phyloP scores from a whole-genome alignment of 2,888 invertebrate genomes.

The Alentia gelatinosa region DNA sequence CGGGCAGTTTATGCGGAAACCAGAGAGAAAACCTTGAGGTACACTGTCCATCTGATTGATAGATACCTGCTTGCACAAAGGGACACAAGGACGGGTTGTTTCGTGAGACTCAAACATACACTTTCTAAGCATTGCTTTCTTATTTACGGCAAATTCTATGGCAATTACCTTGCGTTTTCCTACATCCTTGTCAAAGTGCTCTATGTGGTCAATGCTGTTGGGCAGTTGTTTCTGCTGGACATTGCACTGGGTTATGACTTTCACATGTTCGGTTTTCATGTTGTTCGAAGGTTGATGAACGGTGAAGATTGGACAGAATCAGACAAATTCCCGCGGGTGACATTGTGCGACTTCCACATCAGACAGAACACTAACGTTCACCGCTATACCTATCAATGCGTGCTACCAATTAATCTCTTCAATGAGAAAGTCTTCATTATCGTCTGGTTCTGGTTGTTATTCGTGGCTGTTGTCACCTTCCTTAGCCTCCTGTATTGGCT shows the following conservation, averaged over 20 bases:
- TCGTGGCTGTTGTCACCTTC: conserved; percentile 75
- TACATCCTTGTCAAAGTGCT: conserved; percentile 80
- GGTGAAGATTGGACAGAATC: conserved; percentile 76
- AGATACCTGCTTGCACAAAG: conserved; percentile 56
- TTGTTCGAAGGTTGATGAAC: conserved; percentile 80
- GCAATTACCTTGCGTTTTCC: conserved; percentile 81
- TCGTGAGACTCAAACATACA: conserved; percentile 68
- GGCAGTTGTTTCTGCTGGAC: conserved; percentile 82
- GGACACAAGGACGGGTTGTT: conserved; percentile 58
- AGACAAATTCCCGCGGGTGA: conserved; percentile 79
- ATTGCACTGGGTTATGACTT: conserved; percentile 79
- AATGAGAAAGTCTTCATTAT: conserved; percentile 80
- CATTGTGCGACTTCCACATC: conserved; percentile 80
- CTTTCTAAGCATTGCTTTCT: conserved; percentile 73
- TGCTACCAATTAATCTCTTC: conserved; percentile 74
- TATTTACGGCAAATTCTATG: conserved; percentile 78
- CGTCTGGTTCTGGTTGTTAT: conserved; percentile 81
- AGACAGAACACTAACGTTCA: conserved; percentile 80
- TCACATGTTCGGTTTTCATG: conserved; percentile 81
- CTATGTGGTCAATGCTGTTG: conserved; percentile 81
- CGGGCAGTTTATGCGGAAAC: conserved; percentile 60
- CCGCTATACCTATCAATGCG: conserved; percentile 80
- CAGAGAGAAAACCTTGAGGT: conserved; percentile 61
- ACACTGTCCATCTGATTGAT: conserved; percentile 62
- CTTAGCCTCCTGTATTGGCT: conserved; percentile 81